Conservation (phyloP, 64 coral and sea anemone species). For the Orbicella faveolata region DNA sequence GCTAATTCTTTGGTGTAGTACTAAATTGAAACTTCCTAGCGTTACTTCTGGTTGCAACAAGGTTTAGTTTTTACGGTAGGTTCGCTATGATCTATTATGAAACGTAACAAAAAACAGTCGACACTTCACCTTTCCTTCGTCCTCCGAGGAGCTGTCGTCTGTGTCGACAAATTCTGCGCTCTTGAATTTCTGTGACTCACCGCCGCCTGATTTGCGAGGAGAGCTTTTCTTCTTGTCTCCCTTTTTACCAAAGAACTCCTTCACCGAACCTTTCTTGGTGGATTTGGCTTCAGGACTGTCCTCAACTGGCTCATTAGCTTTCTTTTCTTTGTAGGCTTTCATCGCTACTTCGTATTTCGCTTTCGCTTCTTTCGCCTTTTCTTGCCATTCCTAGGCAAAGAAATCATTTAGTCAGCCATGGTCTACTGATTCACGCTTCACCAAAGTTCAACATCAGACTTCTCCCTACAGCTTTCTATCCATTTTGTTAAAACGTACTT, state of each 20-base stretch:
- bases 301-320: background rate
- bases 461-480: too few relatives aligned
- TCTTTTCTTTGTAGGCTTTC: constrained; percentile 72
- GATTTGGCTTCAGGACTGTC: constrained; percentile 35
- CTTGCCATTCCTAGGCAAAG: constrained; percentile 82
- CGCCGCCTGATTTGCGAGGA: constrained; percentile 78
- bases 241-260: constrained; percentile 54
- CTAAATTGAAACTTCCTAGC: too few relatives aligned
- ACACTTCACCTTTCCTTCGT: constrained; percentile 34
- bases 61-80: too few relatives aligned
- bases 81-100: too few relatives aligned
- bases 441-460: too few relatives aligned
- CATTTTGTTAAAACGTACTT: too few relatives aligned
- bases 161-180: constrained; percentile 95
- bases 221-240: constrained; percentile 62
- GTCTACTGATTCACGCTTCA: background rate
- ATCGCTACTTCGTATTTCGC: constrained; percentile 73
- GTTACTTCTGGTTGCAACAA: too few relatives aligned
- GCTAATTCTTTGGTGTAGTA: too few relatives aligned
- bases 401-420: background rate
- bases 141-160: constrained; percentile 67
- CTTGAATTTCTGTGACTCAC: constrained; percentile 86
- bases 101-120: background rate
- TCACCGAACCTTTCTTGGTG: constrained; percentile 52
- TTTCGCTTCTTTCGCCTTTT: constrained; percentile 65